Conservation (phyloP, 2,797 vertebrate species). For the Oreochromis mossambicus region DNA sequence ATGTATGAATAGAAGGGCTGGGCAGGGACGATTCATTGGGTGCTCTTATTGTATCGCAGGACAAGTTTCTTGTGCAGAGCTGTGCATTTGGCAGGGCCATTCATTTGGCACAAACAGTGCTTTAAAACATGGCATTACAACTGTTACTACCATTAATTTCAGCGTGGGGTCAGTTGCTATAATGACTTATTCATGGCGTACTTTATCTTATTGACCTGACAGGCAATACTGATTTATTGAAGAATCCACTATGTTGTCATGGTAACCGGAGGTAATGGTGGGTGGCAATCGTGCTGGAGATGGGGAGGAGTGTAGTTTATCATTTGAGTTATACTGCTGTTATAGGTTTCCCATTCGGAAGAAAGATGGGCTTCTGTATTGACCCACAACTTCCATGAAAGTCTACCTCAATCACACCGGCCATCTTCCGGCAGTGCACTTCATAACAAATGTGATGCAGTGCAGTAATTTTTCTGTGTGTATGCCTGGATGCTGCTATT, state of each 20-base stretch:
- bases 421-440: constrained; percentile 5
- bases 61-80: constrained; percentile 13
- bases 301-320: constrained; percentile 62
- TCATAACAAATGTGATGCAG: constrained; percentile 31
- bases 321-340: constrained; percentile 70
- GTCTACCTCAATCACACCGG: constrained; percentile 62
- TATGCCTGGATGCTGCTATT: constrained; percentile 11
- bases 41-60: constrained; percentile 35
- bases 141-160: constrained; percentile 69
- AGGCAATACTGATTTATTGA: constrained; percentile 72
- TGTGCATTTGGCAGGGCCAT: constrained; percentile 22
- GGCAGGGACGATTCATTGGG: constrained; percentile 40
- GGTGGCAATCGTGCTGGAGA: constrained; percentile 58
- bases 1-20: constrained; percentile 53
- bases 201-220: constrained; percentile 76
- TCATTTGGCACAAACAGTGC: constrained; percentile 42
- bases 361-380: constrained; percentile 67
- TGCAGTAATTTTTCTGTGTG: constrained; percentile 1
- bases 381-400: constrained; percentile 71
- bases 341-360: constrained; percentile 76
- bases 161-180: constrained; percentile 66
- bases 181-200: constrained; percentile 73
- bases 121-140: constrained; percentile 68
- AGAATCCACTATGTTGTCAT: constrained; percentile 65
- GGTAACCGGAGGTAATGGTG: constrained; percentile 72